Evolutionary conservation across 2,797 vertebrate species (phyloP).

Genomic region (Sebastes variabilis): DNA sequence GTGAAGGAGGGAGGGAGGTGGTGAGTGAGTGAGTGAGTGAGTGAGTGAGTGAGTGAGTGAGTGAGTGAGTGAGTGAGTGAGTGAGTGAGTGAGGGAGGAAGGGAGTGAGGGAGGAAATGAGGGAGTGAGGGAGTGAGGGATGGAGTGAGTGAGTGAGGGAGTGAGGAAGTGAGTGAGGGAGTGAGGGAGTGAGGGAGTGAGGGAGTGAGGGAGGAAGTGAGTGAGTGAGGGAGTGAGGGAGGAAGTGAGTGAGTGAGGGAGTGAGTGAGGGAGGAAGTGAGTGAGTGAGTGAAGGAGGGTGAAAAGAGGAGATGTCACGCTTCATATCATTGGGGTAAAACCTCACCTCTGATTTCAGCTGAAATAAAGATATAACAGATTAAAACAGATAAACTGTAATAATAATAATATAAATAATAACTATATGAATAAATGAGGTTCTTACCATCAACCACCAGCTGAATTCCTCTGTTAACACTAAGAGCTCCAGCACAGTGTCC

Average conservation of each 20-base stretch:
- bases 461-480: neutral
- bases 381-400: too few relatives aligned
- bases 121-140: accelerated
- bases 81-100: too few relatives aligned
- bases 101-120: accelerated
- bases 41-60: accelerated
- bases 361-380: too few relatives aligned
- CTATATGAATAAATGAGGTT: accelerated
- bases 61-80: neutral
- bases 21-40: too few relatives aligned
- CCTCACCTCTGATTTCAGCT: too few relatives aligned
- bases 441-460: conserved; percentile 41
- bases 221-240: too few relatives aligned
- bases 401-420: too few relatives aligned
- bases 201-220: accelerated
- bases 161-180: too few relatives aligned
- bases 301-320: too few relatives aligned
- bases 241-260: neutral
- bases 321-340: too few relatives aligned
- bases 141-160: neutral
- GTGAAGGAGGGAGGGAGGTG: accelerated
- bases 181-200: accelerated
- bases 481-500: accelerated
- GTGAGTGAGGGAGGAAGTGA: accelerated
- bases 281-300: too few relatives aligned